Conservation (phyloP, 2,797 vertebrate species). For the Mallotus villosus region DNA sequence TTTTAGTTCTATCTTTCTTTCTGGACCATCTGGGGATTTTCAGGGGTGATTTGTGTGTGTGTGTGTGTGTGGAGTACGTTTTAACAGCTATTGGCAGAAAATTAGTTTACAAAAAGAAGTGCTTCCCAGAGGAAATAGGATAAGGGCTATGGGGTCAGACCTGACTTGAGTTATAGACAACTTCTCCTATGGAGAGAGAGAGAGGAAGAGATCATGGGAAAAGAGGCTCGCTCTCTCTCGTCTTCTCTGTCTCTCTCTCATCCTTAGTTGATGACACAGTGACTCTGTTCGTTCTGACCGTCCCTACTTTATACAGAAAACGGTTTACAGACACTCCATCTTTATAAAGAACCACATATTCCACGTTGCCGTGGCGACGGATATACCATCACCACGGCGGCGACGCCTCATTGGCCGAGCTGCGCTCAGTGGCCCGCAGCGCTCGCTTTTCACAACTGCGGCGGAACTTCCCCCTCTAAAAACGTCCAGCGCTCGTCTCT, state of each 20-base stretch:
- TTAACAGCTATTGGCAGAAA: constrained; percentile 53
- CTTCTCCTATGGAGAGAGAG: constrained; percentile 11
- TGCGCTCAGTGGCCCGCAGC: constrained; percentile 35
- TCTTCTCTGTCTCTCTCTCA: not conserved
- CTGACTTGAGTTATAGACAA: constrained; percentile 37
- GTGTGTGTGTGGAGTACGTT: constrained; percentile 20
- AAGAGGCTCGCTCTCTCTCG: not conserved
- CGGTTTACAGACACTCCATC: constrained; percentile 16
- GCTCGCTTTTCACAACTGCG: constrained; percentile 38
- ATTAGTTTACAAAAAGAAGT: constrained; percentile 58
- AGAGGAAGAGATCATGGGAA: constrained; percentile 11
- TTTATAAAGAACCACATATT: constrained; percentile 36
- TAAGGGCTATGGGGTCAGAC: constrained; percentile 53
- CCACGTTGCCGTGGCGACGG: constrained; percentile 39
- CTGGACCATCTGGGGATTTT: constrained; percentile 27
- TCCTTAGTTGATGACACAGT: constrained; percentile 15
- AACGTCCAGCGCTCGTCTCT: constrained; percentile 17
- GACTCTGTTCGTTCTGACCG: constrained; percentile 35
- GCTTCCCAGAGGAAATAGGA: constrained; percentile 56
- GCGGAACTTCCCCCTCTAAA: constrained; percentile 39
- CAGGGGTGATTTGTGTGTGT: not conserved
- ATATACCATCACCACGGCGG: constrained; percentile 33
- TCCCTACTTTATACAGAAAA: constrained; percentile 31
- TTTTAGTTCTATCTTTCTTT: constrained; percentile 22
- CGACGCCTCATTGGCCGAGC: constrained; percentile 39